These are phyloP conservation scores for Drosophila athabasca DNA, from an alignment of 1,140 invertebrate genomes.

Conservation along the genomic window DNA sequence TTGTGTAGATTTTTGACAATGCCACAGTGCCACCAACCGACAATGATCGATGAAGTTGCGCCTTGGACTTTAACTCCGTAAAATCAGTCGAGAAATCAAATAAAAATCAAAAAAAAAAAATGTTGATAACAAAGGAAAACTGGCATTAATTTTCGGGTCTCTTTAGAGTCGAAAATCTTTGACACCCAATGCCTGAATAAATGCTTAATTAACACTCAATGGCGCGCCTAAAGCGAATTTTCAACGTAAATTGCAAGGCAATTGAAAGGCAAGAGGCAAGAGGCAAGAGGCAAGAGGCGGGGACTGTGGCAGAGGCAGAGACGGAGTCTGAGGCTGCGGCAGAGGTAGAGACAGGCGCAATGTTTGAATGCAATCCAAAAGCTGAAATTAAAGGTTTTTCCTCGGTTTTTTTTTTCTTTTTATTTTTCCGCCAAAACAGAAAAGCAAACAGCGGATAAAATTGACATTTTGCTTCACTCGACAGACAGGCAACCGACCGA, in stretches of 20 bases:
- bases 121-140: conserved; percentile 75
- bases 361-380: conserved; percentile 62
- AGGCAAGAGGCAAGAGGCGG: conserved; percentile 42
- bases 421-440: conserved; percentile 29
- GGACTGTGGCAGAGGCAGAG: conserved; percentile 57
- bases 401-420: conserved; percentile 1
- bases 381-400: conserved; percentile 59
- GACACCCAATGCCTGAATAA: conserved; percentile 75
- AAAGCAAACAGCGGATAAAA: conserved; percentile 75
- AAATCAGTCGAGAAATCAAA: conserved; percentile 15
- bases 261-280: background rate
- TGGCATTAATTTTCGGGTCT: conserved; percentile 75
- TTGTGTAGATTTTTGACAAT: conserved; percentile 40
- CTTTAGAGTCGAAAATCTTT: conserved; percentile 70
- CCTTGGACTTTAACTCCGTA: conserved; percentile 62
- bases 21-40: conserved; percentile 24
- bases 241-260: conserved; percentile 1
- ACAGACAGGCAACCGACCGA: conserved; percentile 44
- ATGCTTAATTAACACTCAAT: conserved; percentile 82
- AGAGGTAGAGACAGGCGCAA: conserved; percentile 76
- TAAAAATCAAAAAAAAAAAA: conserved; percentile 29
- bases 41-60: conserved; percentile 76
- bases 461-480: conserved; percentile 73
- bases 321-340: background rate
- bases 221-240: conserved; percentile 60